Evolutionary conservation across 2,888 invertebrate genomes (phyloP), one percentile per base, ranked within the genome.

Genomic region (Labia minor): DNA sequence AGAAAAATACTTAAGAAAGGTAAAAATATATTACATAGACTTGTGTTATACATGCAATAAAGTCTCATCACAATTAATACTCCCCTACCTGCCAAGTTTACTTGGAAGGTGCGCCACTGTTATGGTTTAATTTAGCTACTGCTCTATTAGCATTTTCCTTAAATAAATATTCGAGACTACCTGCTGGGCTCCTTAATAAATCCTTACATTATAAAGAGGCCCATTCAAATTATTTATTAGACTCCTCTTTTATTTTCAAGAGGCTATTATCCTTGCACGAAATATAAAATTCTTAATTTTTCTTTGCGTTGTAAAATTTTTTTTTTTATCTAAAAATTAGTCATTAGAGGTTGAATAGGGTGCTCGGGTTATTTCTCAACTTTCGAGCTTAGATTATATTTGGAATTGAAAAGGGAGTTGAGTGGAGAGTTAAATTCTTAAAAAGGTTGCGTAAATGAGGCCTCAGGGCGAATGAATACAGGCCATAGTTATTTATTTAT

Each of bases 91-190:
- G n/a, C 49, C 49, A 4, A 2, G 6, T 10, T 49, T 26, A 8
- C 26, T 26, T 26, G 26, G 3, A 26, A 26, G 26, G 26, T 26
- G 8, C 26, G 49, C 49, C 16, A 3, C 49, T 49, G n/a, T 49
- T 49, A 49, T 49, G 49, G n/a, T 49, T 49, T 49, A 49, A 49
- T 49, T n/a, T 10, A 10, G 49, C 14, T 49, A 16, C 49, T 49
- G 49, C 49, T 49, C 49, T 49, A 49, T 49, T 49, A 49, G 49
- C 49, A 49, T 49, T 49, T 49, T 49, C 49, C 49, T 49, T 49
- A 49, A 49, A 49, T 49, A 49, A 49, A 49, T 49, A 49, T 49
- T 14, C 49, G n/a, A 49, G 49, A 49, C 49, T 49, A 49, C 49
- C 49, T 49, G 49, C 49, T n/a, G 49, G 49, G 49, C 49, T 14